Evolutionary conservation across 53 echinoderm and acorn worm genomes (phyloP).

Genomic region (Luidia sarsii): DNA sequence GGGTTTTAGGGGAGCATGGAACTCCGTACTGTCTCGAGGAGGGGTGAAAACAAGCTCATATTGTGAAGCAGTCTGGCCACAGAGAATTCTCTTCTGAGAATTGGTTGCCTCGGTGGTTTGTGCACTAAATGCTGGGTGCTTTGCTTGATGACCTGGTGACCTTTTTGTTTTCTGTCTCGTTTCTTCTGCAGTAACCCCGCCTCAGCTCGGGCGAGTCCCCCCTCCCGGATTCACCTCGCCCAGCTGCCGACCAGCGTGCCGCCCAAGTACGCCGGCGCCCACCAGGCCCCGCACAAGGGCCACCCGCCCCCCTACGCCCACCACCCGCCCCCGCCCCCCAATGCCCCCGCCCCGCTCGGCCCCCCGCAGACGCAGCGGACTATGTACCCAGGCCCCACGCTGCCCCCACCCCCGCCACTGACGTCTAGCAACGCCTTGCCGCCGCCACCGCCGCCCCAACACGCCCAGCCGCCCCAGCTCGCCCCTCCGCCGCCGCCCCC

Average conservation of each 20-base stretch:
- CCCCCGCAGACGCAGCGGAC: conserved; percentile 65
- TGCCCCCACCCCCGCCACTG: conserved; percentile 96
- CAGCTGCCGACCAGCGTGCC: conserved; percentile 43
- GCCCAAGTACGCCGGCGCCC: conserved; percentile 48
- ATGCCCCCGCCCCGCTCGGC: conserved; percentile 33
- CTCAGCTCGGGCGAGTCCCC: conserved; percentile 30
- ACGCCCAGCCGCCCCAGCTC: conserved; percentile 18
- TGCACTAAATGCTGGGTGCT: too few species aligned
- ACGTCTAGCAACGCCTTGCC: conserved; percentile 71
- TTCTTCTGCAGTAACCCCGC: conserved; percentile 31
- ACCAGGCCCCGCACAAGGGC: conserved; percentile 46
- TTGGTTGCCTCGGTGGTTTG: too few species aligned
- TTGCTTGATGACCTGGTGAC: too few species aligned
- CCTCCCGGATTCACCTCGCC: conserved; percentile 40
- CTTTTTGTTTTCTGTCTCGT: too few species aligned
- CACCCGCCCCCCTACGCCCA: conserved; percentile 38
- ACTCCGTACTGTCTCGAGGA: too few species aligned
- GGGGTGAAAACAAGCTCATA: too few species aligned
- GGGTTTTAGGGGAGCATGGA: too few species aligned
- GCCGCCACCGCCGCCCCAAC: conserved; percentile 61
- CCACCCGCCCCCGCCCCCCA: conserved; percentile 21
- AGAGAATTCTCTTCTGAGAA: too few species aligned
- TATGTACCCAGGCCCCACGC: conserved; percentile 91
- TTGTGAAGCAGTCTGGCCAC: too few species aligned
- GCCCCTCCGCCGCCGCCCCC: conserved; percentile 15